These are phyloP conservation scores for Asobara japonica DNA, from an alignment of 1,140 invertebrate genomes.

Conservation along the genomic window DNA sequence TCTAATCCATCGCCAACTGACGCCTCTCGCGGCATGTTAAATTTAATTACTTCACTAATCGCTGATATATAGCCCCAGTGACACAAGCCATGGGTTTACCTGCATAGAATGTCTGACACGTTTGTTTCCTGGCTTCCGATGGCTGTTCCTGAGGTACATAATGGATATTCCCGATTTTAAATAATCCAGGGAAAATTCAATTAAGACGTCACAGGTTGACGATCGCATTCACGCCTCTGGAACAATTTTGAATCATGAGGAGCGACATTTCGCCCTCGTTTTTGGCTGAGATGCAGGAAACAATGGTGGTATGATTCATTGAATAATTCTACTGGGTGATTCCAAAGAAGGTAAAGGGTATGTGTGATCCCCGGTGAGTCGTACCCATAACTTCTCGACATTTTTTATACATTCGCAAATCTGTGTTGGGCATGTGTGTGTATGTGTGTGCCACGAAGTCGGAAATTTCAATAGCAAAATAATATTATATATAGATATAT, in stretches of 20 bases:
- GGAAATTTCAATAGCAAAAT: no score
- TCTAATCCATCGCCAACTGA: constrained; percentile 10
- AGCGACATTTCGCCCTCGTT: not conserved
- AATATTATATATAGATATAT: no score
- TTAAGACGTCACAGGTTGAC: not conserved
- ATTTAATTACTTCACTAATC: constrained; percentile 32
- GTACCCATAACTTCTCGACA: no score
- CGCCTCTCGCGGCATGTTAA: constrained; percentile 16
- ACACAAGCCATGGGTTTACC: not conserved
- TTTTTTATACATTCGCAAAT: no score
- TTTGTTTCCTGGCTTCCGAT: constrained; percentile 17
- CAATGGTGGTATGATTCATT: no score
- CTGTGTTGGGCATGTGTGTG: no score
- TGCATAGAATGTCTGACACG: constrained; percentile 6
- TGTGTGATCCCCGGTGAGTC: no score
- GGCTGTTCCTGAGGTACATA: not conserved
- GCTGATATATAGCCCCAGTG: constrained; percentile 7
- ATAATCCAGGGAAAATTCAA: not conserved
- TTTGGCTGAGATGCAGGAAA: no score
- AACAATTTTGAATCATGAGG: not conserved
- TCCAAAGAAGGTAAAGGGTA: no score
- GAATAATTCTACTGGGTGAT: no score
- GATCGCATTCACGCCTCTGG: not conserved
- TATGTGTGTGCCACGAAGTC: no score
- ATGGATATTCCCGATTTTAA: not conserved